These are phyloP conservation scores for Xiphorhynchus elegans DNA, from an alignment of 2,113 vertebrate genomes.

Conservation along the genomic window DNA sequence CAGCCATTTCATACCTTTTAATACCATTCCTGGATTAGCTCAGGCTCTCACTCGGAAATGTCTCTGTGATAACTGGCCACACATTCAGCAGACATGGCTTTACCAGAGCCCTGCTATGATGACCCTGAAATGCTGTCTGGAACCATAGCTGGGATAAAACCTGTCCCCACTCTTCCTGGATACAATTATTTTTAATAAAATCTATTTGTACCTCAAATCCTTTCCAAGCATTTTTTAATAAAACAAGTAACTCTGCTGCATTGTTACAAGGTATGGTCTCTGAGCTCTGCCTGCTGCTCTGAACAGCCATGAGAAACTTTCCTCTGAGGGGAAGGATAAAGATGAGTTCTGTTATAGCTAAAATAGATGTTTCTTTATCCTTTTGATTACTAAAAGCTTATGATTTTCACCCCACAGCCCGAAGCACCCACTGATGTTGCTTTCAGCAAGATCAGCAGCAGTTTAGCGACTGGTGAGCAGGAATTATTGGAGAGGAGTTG, in stretches of 20 bases:
- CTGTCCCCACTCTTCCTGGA: neutral
- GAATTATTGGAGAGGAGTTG: neutral
- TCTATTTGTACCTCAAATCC: conserved; percentile 2
- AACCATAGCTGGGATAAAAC: neutral
- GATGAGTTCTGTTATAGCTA: neutral
- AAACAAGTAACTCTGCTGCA: neutral
- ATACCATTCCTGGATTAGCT: neutral
- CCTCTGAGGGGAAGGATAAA: neutral
- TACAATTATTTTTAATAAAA: conserved; percentile 26
- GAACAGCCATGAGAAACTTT: neutral
- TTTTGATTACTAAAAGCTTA: neutral
- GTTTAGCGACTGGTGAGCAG: neutral
- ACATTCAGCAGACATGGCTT: neutral
- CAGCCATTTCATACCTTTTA: conserved; percentile 11
- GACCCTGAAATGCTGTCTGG: neutral
- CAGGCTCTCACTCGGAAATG: neutral
- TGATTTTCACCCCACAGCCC: neutral
- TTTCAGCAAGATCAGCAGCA: neutral
- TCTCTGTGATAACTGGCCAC: neutral
- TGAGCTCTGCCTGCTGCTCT: neutral
- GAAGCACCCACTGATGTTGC: neutral
- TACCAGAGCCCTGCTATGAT: neutral
- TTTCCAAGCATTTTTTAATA: conserved; percentile 14
- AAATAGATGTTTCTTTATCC: neutral
- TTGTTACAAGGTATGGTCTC: neutral